Base-by-base conservation (phyloP, 2,797 vertebrate genomes). In the Ambastaia sidthimunki region DNA sequence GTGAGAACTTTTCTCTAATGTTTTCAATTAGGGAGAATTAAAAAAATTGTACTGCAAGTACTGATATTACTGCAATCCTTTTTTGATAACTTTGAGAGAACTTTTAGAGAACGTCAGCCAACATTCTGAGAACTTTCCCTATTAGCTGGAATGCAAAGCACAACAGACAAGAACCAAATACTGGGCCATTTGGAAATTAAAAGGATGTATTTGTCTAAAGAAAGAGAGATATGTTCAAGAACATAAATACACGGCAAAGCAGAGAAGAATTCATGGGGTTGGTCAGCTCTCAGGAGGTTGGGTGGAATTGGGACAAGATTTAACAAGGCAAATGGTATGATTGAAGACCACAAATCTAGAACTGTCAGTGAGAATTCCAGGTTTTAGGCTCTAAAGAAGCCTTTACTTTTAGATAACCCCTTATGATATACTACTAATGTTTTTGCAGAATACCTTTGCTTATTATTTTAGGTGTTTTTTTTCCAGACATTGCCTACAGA, bases 161-260 rank as follows among this genome's bases (percentile, higher is more conserved):
- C 44, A 82, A 86, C 74, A 86, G 66, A 21, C 16, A 75, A 67
- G 47, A 76, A 55, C 28, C 19, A 57, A 69, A 85, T 89, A 88
- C 77, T 84, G 70, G 74, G 84, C 83, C 84, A 81, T 76, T 52
- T 66, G 28, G 75, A 37, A 76, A 68, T 80, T 65, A 69, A 74
- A 81, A 75, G 16, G 10, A 48, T 31, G 18, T 66, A 44, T 60
- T 70, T 59, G 44, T 79, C 52, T 19, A 59, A 78, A 19, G 28
- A 76, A 57, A 12, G 11, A 50, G 50, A 37, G 18, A 65, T 59
- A 73, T 41, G 37, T 23, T 57, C 31, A 31, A 54, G 23, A 80
- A 23, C 47, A 34, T 74, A 63, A 57, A 44, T 44, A 28, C 48
- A 82, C 19, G 31, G 66, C 28, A 19, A 21, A 44, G 71, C 63